phyloP scores from a whole-genome alignment of 2,888 invertebrate species.

The Ariolimax columbianus region DNA sequence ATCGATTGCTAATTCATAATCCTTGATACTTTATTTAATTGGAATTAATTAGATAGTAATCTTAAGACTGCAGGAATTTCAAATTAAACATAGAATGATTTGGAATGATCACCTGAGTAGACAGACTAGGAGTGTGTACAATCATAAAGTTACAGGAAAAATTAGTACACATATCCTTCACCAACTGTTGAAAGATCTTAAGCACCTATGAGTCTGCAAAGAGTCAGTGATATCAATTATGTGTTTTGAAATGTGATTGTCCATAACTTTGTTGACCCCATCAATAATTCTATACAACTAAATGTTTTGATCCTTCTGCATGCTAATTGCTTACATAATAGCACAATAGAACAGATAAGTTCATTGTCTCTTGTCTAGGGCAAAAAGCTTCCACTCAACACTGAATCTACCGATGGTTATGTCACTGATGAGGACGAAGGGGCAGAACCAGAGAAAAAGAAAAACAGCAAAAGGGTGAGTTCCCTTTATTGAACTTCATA shows the following conservation, averaged over 20 bases:
- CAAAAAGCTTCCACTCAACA: constrained; percentile 78
- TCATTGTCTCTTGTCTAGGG: constrained; percentile 72
- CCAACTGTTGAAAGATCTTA: too few relatives aligned
- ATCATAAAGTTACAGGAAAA: too few relatives aligned
- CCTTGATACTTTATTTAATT: too few relatives aligned
- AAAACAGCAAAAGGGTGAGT: constrained; percentile 75
- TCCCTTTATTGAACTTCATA: too few relatives aligned
- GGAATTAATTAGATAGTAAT: too few relatives aligned
- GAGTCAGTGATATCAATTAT: background rate
- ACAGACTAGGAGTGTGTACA: too few relatives aligned
- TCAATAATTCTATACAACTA: background rate
- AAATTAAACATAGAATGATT: too few relatives aligned
- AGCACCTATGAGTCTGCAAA: too few relatives aligned
- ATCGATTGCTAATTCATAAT: too few relatives aligned
- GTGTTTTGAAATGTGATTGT: background rate
- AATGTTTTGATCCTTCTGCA: background rate
- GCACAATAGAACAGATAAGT: background rate
- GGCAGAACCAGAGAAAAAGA: constrained; percentile 78
- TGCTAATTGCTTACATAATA: background rate
- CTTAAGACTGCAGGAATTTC: too few relatives aligned
- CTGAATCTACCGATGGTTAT: constrained; percentile 78
- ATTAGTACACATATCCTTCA: too few relatives aligned
- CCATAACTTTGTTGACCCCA: background rate
- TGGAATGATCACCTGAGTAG: too few relatives aligned
- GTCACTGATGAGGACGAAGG: constrained; percentile 82